Evolutionary conservation across 2,888 invertebrate species (phyloP).

Genomic region (Cheilosia soror): DNA sequence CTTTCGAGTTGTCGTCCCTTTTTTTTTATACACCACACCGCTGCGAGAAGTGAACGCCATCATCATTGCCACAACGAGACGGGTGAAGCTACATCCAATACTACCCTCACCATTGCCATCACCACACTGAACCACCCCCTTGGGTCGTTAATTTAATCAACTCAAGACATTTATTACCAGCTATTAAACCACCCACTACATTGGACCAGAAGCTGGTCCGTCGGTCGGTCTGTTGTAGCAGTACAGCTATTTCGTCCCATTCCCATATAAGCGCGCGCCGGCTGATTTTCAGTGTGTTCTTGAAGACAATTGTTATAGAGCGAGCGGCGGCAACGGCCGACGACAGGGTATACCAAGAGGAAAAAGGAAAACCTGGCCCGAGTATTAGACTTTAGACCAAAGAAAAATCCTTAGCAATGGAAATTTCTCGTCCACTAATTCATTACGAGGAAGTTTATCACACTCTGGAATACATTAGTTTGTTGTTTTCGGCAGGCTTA

Average conservation of each 20-base stretch:
- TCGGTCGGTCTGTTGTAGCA: slow-evolving; percentile 13
- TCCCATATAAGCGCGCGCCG: not conserved
- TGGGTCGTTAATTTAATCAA: slow-evolving; percentile 78
- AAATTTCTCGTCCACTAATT: slow-evolving; percentile 74
- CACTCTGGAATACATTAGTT: slow-evolving; percentile 75
- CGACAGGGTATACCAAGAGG: not conserved
- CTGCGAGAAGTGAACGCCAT: slow-evolving; percentile 37
- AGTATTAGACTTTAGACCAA: slow-evolving; percentile 32
- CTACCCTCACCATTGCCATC: slow-evolving; percentile 32
- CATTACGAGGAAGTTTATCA: slow-evolving; percentile 75
- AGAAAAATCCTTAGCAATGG: slow-evolving; percentile 69
- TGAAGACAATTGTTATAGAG: slow-evolving; percentile 40
- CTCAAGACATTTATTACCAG: slow-evolving; percentile 78
- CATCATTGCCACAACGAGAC: slow-evolving; percentile 56
- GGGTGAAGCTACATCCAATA: slow-evolving; percentile 49
- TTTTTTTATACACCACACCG: slow-evolving; percentile 16
- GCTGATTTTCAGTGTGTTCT: slow-evolving; percentile 37
- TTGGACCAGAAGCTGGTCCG: slow-evolving; percentile 63
- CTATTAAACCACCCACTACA: slow-evolving; percentile 78
- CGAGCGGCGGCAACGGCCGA: not conserved
- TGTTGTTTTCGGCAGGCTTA: slow-evolving; percentile 72
- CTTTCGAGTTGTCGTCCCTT: slow-evolving; percentile 2
- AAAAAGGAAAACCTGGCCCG: not conserved
- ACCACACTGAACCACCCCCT: slow-evolving; percentile 61
- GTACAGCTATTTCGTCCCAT: not conserved